Conservation (phyloP, 2,888 invertebrate genomes). For the Callyntrura guangdongensis region DNA sequence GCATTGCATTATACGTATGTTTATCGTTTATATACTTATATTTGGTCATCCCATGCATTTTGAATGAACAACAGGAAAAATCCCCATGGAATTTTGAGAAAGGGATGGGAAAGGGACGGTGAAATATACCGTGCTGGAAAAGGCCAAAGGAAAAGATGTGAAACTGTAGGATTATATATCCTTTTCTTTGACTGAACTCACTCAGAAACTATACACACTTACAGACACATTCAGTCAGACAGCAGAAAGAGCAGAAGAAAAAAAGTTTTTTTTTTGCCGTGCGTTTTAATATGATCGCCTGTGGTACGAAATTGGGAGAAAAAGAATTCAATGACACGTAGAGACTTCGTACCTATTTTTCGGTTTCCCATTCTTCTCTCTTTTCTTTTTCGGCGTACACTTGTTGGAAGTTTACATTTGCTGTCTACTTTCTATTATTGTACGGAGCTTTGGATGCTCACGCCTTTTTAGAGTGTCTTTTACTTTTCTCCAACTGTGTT, state of each 20-base stretch:
- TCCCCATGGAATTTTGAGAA: slow-evolving; percentile 66
- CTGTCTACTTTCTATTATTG: not conserved
- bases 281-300: slow-evolving; percentile 23
- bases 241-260: not conserved
- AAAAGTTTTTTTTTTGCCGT: slow-evolving; percentile 8
- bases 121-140: slow-evolving; percentile 43
- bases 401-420: slow-evolving; percentile 44
- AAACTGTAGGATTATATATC: not conserved
- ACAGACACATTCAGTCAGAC: not conserved
- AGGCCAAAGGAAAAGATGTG: slow-evolving; percentile 12
- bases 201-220: slow-evolving; percentile 13
- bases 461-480: not conserved
- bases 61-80: slow-evolving; percentile 71
- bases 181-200: not conserved
- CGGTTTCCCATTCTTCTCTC: not conserved
- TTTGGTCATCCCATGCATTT: slow-evolving; percentile 57
- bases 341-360: slow-evolving; percentile 34
- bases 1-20: not conserved
- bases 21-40: too few relatives aligned
- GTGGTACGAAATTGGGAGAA: slow-evolving; percentile 4
- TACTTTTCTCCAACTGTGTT: not conserved
- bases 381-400: slow-evolving; percentile 1
- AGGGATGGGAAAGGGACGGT: slow-evolving; percentile 5
- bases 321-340: slow-evolving; percentile 44
- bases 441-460: not conserved